Evolutionary conservation across 2,888 invertebrate species (phyloP).

Genomic region (Eupithecia pulchellata): DNA sequence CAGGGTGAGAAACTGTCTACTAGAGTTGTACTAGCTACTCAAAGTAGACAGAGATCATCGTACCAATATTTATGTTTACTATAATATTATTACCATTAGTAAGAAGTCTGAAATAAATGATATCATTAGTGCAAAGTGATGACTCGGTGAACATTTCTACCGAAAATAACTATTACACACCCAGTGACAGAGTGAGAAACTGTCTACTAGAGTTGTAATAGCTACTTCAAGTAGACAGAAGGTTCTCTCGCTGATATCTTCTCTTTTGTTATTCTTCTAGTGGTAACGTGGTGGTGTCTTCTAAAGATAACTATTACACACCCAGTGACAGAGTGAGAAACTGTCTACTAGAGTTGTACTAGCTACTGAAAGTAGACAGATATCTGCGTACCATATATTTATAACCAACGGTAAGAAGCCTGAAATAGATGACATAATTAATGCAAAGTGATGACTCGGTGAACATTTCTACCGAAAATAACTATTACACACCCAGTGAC

Average conservation of each 20-base stretch:
- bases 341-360: neutral
- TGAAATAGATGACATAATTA: too few relatives aligned
- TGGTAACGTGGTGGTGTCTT: neutral
- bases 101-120: too few relatives aligned
- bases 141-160: neutral
- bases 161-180: conserved; percentile 4
- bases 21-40: conserved; percentile 23
- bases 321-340: neutral
- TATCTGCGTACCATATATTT: too few relatives aligned
- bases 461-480: neutral
- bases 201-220: neutral
- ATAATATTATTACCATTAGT: too few relatives aligned
- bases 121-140: neutral
- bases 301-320: neutral
- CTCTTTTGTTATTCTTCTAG: too few relatives aligned
- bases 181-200: too few relatives aligned
- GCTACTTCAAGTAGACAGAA: neutral
- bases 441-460: too few relatives aligned
- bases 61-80: too few relatives aligned
- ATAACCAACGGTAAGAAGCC: too few relatives aligned
- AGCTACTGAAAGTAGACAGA: neutral
- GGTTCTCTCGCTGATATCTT: too few relatives aligned
- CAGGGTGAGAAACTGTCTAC: conserved; percentile 43
- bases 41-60: neutral
- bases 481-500: conserved; percentile 11